Evolutionary conservation across 2,888 invertebrate genomes (phyloP), one percentile per base, ranked within the genome.

Genomic region (Microctonus brassicae): DNA sequence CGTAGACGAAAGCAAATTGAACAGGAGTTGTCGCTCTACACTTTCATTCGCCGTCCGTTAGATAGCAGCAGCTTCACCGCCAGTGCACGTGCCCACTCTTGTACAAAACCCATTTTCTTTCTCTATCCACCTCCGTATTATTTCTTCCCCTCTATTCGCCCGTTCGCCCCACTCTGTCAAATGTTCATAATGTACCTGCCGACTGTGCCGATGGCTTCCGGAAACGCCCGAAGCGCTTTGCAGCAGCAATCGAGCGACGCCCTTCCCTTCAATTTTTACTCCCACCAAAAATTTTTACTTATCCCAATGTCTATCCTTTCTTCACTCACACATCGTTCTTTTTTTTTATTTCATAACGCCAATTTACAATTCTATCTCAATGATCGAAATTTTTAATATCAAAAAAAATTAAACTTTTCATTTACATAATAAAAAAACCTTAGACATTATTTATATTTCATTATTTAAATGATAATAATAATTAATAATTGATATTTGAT

Each of bases 161-260:
- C 55, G 29, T 33, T 11, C 7, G 26, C 52, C 33, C 52, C 60
- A n/a, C 52, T 55, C 29, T 5, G 13, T 22, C 42, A 47, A n/a
- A 47, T 33, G 55, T 57, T 68, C 60, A 63, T 69, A 73, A 75
- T 77, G 72, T 78, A 77, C 78, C 79, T 77, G 75, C 76, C 78
- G 77, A 79, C 77, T 73, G 29, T 61, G 69, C 73, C 80, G 81
- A 79, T 69, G 47, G 71, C 65, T 75, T 76, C 76, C 82, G 81
- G 76, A 77, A 73, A 76, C 66, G 69, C 73, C 80, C 81, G 82
- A 82, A 77, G 76, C 72, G 73, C 72, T 75, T 77, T 75, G 76
- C 74, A 76, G 78, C 79, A 75, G 77, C 79, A 77, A 80, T 80
- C 82, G 81, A 81, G 78, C 80, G 81, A 78, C 77, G 81, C 78